Base-by-base conservation (phyloP, 1,140 invertebrate genomes). In the Papilio dardanus region DNA sequence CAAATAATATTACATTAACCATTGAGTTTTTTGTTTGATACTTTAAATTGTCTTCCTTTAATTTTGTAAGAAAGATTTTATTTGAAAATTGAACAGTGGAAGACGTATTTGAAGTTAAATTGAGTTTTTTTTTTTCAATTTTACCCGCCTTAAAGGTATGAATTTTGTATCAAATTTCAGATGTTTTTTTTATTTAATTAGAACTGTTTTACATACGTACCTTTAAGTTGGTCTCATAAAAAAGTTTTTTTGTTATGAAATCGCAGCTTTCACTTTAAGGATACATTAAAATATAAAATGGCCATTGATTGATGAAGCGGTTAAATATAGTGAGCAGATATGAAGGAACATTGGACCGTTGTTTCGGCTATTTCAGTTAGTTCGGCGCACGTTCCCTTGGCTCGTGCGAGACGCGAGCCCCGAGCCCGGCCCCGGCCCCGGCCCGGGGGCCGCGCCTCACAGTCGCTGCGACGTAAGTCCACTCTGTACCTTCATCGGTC, bases 401-500 rank as follows among this genome's bases (percentile, higher is more conserved):
- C 71, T 73, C 46, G 46, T 73, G 71, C n/a, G 71, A 54, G 71
- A 73, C 71, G 30, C 71, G 16, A 54, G 71, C 33, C 71, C 71
- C 71, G 71, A 73, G 46, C 28, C 4, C 71, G 71, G n/a, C n/a
- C n/a, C n/a, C n/a, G n/a, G n/a, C n/a, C 21, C 68, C 40, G 68
- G 24, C n/a, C 40, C 50, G 16, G 37, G 40, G 68, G 28, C 7
- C 35, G 35, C 35, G 35, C 35, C n/a, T n/a, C n/a, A n/a, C n/a
- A 37, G 46, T 73, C 71, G 42, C 71, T n/a, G 71, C 71, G 71
- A 73, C 30, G 71, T 73, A 73, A 73, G 71, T 73, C 30, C 21
- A 50, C 58, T 73, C 54, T 73, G 71, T 73, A 73, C 54, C 71
- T 73, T 73, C 71, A 73, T 73, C 71, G 71, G 58, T 73, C 71